phyloP scores from a whole-genome alignment of 1,140 invertebrate genomes.

The Bombus superbus region DNA sequence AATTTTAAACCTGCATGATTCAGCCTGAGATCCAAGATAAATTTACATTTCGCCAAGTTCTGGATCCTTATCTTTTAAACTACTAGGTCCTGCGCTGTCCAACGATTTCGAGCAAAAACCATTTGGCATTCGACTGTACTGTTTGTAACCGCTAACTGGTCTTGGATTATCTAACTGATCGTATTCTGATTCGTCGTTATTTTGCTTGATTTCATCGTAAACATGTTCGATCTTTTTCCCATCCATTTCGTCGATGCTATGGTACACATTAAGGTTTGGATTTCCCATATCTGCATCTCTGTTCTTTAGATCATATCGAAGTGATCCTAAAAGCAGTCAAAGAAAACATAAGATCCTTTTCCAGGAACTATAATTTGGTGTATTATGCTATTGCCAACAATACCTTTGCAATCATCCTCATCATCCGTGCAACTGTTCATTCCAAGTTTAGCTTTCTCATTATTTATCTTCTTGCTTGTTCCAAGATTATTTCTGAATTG shows the following conservation, averaged over 20 bases:
- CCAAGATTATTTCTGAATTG: constrained; percentile 87
- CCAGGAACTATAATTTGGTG: not conserved
- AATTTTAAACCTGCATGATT: not conserved
- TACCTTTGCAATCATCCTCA: constrained; percentile 82
- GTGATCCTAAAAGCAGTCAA: not conserved
- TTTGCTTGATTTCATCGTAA: constrained; percentile 96
- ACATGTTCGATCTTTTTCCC: constrained; percentile 91
- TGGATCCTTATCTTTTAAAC: constrained; percentile 63
- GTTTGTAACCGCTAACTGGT: constrained; percentile 88
- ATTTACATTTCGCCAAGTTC: constrained; percentile 66
- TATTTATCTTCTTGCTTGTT: constrained; percentile 83
- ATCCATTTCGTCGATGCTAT: constrained; percentile 89
- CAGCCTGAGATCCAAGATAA: not conserved
- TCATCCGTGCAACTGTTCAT: constrained; percentile 76
- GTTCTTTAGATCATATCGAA: constrained; percentile 88
- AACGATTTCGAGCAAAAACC: constrained; percentile 75
- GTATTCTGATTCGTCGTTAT: constrained; percentile 90
- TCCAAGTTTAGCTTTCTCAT: constrained; percentile 73
- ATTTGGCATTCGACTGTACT: constrained; percentile 91
- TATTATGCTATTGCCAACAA: constrained; percentile 51
- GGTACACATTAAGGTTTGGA: constrained; percentile 91
- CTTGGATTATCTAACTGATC: constrained; percentile 94
- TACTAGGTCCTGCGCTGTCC: constrained; percentile 68
- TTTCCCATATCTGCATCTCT: constrained; percentile 92
- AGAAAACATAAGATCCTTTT: not conserved